Evolutionary conservation across 2,797 vertebrate species (phyloP).

Genomic region (Anas bahamensis): DNA sequence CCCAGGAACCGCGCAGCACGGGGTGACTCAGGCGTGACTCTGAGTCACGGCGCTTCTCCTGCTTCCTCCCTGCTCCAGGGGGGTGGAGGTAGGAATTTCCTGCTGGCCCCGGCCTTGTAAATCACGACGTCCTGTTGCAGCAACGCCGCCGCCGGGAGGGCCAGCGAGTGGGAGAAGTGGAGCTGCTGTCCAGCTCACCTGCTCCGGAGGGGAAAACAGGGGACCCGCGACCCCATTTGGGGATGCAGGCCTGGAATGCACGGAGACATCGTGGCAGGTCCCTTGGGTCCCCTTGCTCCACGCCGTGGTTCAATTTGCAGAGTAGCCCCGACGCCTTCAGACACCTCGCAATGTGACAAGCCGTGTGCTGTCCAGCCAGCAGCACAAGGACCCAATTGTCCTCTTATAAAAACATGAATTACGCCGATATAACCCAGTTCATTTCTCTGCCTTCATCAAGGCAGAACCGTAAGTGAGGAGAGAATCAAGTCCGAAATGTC

Average conservation of each 20-base stretch:
- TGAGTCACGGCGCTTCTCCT: constrained; percentile 24
- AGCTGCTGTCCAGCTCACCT: constrained; percentile 1
- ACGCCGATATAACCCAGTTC: accelerated
- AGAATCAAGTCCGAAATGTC: neutral
- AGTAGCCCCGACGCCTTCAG: neutral
- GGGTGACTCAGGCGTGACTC: constrained; percentile 23
- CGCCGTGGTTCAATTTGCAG: accelerated
- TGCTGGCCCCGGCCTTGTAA: constrained; percentile 52
- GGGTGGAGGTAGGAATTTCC: constrained; percentile 61
- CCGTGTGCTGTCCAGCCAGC: neutral
- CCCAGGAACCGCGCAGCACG: neutral
- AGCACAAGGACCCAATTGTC: neutral
- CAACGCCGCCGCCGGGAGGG: neutral
- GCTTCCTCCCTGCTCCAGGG: neutral
- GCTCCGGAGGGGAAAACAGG: neutral
- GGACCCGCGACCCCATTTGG: accelerated
- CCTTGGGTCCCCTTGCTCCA: accelerated
- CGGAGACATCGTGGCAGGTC: accelerated
- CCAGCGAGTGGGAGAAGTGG: neutral
- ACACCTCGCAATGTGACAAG: neutral
- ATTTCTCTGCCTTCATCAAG: neutral
- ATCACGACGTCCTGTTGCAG: constrained; percentile 37
- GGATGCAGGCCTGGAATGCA: accelerated
- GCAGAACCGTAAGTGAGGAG: neutral
- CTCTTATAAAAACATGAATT: neutral